Evolutionary conservation across 1,140 invertebrate species (phyloP).

Genomic region (Forficula auricularia): DNA sequence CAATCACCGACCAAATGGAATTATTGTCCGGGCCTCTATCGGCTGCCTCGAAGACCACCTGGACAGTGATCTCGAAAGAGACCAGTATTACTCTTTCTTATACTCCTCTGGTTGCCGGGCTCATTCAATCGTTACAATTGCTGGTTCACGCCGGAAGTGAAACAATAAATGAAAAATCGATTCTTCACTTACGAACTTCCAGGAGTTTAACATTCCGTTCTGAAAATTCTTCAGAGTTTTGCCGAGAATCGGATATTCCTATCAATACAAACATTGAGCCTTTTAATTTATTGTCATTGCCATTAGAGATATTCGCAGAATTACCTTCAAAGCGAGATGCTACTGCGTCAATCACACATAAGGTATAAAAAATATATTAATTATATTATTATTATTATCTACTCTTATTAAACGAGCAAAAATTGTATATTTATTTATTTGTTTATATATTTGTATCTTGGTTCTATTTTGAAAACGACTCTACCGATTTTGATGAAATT

Average conservation of each 20-base stretch:
- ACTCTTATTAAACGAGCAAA: too few species aligned
- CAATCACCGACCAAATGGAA: slow-evolving; percentile 33
- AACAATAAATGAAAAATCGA: slow-evolving; percentile 22
- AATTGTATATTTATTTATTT: too few species aligned
- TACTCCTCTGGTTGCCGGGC: slow-evolving; percentile 37
- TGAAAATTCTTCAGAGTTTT: slow-evolving; percentile 19
- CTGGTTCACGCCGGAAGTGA: slow-evolving; percentile 48
- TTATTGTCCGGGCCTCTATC: slow-evolving; percentile 18
- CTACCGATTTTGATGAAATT: too few species aligned
- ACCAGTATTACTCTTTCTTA: too few species aligned
- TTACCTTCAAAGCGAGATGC: slow-evolving; percentile 47
- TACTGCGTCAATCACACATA: slow-evolving; percentile 21
- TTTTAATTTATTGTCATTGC: slow-evolving; percentile 42
- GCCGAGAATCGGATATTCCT: slow-evolving; percentile 38
- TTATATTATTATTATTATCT: too few species aligned
- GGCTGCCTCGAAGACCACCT: too few species aligned
- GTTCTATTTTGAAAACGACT: too few species aligned
- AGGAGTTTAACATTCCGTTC: slow-evolving; percentile 26
- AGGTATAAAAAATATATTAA: too few species aligned
- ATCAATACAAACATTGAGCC: slow-evolving; percentile 42
- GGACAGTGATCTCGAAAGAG: too few species aligned
- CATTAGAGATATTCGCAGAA: slow-evolving; percentile 48
- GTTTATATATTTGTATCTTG: too few species aligned
- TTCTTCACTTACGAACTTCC: slow-evolving; percentile 35
- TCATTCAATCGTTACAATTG: slow-evolving; percentile 47